These are phyloP conservation scores for Forficula auricularia DNA, from an alignment of 1,140 invertebrate species.

Conservation along the genomic window DNA sequence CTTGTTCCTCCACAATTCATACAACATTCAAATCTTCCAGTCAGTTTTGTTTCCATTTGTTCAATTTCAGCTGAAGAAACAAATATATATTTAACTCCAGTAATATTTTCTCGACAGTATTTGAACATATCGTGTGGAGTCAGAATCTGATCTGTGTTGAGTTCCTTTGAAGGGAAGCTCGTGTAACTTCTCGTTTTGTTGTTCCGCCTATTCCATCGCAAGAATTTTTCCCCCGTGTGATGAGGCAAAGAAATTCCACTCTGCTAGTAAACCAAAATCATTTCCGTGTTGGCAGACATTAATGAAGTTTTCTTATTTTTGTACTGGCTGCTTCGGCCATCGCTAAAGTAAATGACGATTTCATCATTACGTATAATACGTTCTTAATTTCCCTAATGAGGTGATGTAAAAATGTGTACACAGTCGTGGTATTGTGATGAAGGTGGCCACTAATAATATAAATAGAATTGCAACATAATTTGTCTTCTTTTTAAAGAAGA, in stretches of 20 bases:
- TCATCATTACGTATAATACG: too few relatives aligned
- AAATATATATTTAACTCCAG: too few relatives aligned
- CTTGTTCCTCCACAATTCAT: too few relatives aligned
- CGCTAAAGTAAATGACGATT: constrained; percentile 20
- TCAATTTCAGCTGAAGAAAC: too few relatives aligned
- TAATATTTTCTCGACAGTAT: too few relatives aligned
- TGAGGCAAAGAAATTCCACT: constrained; percentile 21
- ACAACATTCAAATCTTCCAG: too few relatives aligned
- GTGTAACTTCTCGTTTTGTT: too few relatives aligned
- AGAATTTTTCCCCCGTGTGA: constrained; percentile 20
- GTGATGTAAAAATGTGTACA: constrained; percentile 15
- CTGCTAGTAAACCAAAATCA: constrained; percentile 18
- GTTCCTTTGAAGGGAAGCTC: constrained; percentile 14
- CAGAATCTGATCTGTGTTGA: too few relatives aligned
- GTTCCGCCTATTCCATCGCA: constrained; percentile 19
- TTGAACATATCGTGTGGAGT: too few relatives aligned
- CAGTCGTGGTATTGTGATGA: constrained; percentile 10
- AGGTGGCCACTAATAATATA: constrained; percentile 11
- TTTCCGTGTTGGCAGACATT: constrained; percentile 18
- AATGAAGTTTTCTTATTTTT: constrained; percentile 21
- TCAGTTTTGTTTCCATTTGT: too few relatives aligned
- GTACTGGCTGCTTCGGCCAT: constrained; percentile 20
- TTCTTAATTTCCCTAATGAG: too few relatives aligned
- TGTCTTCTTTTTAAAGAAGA: constrained; percentile 11
- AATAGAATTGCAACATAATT: constrained; percentile 5